Evolutionary conservation across 2,113 vertebrate species (phyloP).

Genomic region (Saccopteryx leptura): DNA sequence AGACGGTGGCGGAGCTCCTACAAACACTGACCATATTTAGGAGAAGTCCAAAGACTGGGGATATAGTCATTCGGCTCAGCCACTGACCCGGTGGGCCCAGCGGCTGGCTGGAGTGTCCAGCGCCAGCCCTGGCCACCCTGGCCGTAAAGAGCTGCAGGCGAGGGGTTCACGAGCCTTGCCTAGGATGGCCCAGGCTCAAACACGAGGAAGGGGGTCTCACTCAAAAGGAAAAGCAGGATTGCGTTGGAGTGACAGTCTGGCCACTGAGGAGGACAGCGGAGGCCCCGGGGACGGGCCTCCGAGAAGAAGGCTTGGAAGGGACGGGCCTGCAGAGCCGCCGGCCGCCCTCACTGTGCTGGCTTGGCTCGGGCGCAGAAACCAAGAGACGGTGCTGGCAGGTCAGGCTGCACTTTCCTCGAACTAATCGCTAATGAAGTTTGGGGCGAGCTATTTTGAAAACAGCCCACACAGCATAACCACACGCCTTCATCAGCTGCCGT

Average conservation of each 20-base stretch:
- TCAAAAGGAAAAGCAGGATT: background rate
- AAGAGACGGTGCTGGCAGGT: slow-evolving; percentile 56
- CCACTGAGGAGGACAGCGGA: background rate
- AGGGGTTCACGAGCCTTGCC: background rate
- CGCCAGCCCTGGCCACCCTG: background rate
- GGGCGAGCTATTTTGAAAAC: slow-evolving; percentile 88
- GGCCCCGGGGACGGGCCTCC: background rate
- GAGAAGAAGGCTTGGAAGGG: background rate
- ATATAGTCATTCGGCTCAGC: background rate
- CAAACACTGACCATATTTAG: slow-evolving; percentile 79
- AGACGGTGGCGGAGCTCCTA: background rate
- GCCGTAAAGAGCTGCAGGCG: background rate
- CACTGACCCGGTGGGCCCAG: background rate
- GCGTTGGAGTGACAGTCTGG: background rate
- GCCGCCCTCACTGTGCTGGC: background rate
- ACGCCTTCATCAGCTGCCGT: slow-evolving; percentile 85
- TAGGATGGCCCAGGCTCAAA: background rate
- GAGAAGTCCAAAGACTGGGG: slow-evolving; percentile 32
- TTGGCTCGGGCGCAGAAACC: background rate
- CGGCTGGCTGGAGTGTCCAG: background rate
- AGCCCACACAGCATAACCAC: slow-evolving; percentile 86
- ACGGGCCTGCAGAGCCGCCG: background rate
- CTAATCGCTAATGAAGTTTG: slow-evolving; percentile 87
- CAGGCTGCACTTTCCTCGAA: slow-evolving; percentile 78
- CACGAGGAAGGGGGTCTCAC: background rate